Evolutionary conservation across 2,797 vertebrate genomes (phyloP).

Genomic region (Pyrocephalus nanus): DNA sequence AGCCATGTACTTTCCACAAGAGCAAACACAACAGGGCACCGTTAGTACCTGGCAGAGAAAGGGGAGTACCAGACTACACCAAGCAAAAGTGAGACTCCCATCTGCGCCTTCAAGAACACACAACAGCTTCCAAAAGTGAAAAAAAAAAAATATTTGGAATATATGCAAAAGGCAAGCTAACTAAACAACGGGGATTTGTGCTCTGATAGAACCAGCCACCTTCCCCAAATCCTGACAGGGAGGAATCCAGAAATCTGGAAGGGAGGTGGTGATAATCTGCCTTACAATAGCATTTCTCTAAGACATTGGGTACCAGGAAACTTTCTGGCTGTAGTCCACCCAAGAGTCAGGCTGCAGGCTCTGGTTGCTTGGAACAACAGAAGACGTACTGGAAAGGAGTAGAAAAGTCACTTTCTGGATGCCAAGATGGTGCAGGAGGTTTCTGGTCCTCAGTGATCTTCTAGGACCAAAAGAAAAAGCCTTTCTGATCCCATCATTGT

Average conservation of each 20-base stretch:
- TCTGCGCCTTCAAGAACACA: constrained; percentile 12
- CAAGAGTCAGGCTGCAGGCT: constrained; percentile 45
- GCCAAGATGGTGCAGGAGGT: background rate
- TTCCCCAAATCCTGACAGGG: background rate
- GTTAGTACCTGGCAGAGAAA: constrained; percentile 61
- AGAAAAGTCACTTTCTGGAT: background rate
- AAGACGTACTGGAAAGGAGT: background rate
- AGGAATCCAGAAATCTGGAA: constrained; percentile 20
- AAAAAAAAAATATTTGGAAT: background rate
- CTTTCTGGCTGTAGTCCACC: constrained; percentile 40
- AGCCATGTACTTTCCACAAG: constrained; percentile 65
- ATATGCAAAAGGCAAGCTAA: background rate
- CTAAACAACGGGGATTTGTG: background rate
- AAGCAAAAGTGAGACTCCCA: constrained; percentile 32
- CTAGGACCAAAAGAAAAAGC: background rate
- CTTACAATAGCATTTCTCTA: constrained; percentile 7
- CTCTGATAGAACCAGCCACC: background rate
- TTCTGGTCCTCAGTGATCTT: background rate
- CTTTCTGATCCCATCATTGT: background rate
- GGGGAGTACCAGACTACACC: constrained; percentile 46
- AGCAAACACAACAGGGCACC: constrained; percentile 64
- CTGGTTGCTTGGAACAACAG: constrained; percentile 56
- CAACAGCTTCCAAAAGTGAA: background rate
- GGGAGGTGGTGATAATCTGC: constrained; percentile 43
- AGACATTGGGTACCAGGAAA: constrained; percentile 23